Evolutionary conservation across 2,888 invertebrate genomes (phyloP).

Genomic region (Nomada fucata): DNA sequence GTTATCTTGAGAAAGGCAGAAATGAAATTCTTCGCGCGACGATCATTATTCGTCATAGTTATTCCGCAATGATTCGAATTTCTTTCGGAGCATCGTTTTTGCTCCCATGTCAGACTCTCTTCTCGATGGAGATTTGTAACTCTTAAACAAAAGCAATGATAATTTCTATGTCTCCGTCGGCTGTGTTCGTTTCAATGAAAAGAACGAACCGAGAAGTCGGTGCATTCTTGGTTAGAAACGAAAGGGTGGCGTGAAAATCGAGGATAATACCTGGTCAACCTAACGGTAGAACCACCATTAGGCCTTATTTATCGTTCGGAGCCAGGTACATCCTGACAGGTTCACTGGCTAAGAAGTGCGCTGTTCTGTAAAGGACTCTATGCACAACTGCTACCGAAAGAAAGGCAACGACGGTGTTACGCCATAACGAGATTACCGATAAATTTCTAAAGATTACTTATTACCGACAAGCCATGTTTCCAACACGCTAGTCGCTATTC

Average conservation of each 20-base stretch:
- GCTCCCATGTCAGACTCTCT: too few relatives aligned
- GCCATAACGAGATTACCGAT: constrained; percentile 75
- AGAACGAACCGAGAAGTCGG: constrained; percentile 33
- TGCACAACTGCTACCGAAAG: constrained; percentile 46
- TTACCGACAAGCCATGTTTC: constrained; percentile 26
- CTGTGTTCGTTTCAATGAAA: constrained; percentile 19
- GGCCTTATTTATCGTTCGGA: constrained; percentile 64
- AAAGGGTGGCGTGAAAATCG: constrained; percentile 79
- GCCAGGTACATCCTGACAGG: constrained; percentile 66
- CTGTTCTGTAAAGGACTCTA: constrained; percentile 48
- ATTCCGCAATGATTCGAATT: too few relatives aligned
- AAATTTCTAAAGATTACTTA: constrained; percentile 75
- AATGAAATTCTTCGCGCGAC: too few relatives aligned
- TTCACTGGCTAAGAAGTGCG: constrained; percentile 53
- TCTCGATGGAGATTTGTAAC: too few relatives aligned
- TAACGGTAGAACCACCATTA: constrained; percentile 77
- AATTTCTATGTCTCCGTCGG: not conserved
- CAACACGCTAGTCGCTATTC: not conserved
- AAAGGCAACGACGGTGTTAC: constrained; percentile 64
- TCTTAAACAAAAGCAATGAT: not conserved
- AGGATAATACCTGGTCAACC: constrained; percentile 75
- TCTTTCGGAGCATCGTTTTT: not conserved
- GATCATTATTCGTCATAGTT: too few relatives aligned
- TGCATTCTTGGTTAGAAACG: constrained; percentile 38
- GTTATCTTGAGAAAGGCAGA: too few relatives aligned